A percentile compares a stretch with the other conserved stretches of the same genome.
Evolutionary conservation across 2,797 vertebrate genomes (phyloP).

Genomic region (Pteronotus mesoamericanus): DNA sequence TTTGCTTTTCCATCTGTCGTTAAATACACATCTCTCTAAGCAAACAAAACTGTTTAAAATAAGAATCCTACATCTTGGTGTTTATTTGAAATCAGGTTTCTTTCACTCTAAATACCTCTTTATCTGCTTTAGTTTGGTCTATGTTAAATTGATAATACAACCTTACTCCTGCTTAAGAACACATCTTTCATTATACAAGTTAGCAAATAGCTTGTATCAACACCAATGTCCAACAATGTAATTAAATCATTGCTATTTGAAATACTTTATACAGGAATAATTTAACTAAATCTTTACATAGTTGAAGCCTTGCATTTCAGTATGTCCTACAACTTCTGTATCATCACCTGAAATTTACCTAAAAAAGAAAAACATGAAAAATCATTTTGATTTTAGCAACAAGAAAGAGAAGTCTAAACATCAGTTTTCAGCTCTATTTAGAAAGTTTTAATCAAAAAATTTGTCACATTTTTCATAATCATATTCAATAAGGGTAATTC

Average conservation of each 20-base stretch:
- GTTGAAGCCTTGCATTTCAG: slow-evolving; percentile 49
- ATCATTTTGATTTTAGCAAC: slow-evolving; percentile 24
- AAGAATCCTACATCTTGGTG: not conserved
- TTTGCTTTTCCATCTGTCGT: slow-evolving; percentile 20
- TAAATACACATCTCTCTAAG: slow-evolving; percentile 25
- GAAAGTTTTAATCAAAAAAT: slow-evolving; percentile 40
- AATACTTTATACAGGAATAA: slow-evolving; percentile 58
- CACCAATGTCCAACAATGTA: slow-evolving; percentile 37
- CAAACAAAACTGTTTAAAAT: slow-evolving; percentile 50
- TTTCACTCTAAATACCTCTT: slow-evolving; percentile 29
- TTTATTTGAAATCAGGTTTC: slow-evolving; percentile 45
- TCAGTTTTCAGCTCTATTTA: slow-evolving; percentile 7
- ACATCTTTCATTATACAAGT: slow-evolving; percentile 1
- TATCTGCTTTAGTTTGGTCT: slow-evolving; percentile 22
- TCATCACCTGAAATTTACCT: slow-evolving; percentile 91
- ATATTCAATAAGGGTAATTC: not conserved
- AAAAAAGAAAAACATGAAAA: slow-evolving; percentile 61
- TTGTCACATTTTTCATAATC: slow-evolving; percentile 19
- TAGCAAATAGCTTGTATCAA: slow-evolving; percentile 38
- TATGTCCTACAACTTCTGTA: slow-evolving; percentile 85
- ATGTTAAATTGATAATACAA: not conserved
- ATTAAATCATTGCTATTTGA: slow-evolving; percentile 43
- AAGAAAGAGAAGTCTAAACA: slow-evolving; percentile 25
- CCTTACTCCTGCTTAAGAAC: not conserved
- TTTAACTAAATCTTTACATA: slow-evolving; percentile 55